Evolutionary conservation across 2,797 vertebrate species (phyloP).

Genomic region (Naso thynnoides): DNA sequence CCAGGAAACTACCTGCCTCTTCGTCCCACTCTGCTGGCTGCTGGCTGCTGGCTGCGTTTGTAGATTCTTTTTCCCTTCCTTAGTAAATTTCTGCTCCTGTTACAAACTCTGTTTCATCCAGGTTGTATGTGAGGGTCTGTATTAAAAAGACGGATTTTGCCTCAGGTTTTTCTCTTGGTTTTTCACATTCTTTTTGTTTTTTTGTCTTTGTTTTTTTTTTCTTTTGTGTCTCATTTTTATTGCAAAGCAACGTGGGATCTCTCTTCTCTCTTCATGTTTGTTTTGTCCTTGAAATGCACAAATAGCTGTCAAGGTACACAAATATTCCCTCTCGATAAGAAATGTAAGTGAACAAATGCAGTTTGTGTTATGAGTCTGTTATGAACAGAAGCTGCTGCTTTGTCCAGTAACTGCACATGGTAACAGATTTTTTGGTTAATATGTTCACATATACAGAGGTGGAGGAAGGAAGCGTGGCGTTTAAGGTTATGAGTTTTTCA

Average conservation of each 20-base stretch:
- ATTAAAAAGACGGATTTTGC: background rate
- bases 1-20: no score
- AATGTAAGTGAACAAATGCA: background rate
- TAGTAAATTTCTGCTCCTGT: background rate
- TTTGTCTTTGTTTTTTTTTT: background rate
- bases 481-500: no score
- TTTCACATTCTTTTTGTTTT: background rate
- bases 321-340: background rate
- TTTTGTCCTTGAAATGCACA: slow-evolving; percentile 3
- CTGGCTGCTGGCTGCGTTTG: background rate
- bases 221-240: background rate
- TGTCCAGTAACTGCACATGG: background rate
- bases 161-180: background rate
- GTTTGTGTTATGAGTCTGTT: background rate
- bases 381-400: background rate
- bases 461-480: no score
- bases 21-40: background rate
- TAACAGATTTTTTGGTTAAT: no score
- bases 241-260: background rate
- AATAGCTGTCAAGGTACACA: slow-evolving; percentile 22
- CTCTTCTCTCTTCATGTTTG: background rate
- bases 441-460: no score
- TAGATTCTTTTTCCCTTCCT: background rate
- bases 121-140: background rate
- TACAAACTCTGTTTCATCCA: background rate